Base-by-base conservation (phyloP, 2,888 invertebrate species). In the Caenorhabditis uteleia region DNA sequence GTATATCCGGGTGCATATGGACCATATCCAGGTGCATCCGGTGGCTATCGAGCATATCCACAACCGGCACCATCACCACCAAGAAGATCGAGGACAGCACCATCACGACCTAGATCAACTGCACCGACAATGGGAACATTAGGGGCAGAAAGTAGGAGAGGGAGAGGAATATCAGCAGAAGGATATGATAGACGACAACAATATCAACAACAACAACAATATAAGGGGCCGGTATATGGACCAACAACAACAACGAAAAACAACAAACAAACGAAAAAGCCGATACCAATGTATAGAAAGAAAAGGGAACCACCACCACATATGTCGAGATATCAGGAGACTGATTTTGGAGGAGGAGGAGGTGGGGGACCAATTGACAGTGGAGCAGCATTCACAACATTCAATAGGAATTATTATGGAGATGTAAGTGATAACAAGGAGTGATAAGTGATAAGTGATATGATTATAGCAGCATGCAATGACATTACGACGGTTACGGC, bases 11-110 rank as follows among this genome's bases (percentile, higher is more conserved):
- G 73, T 6, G 73, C 73, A 20, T 73, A 73, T 55, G 73, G 69
- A 16, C 66, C 73, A 7, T 69, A 71, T 53, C 64, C 65, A 16
- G 67, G 69, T 5, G 68, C 65, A 5, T 69, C 71, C 0, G 64
- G 65, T 18, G 74, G 70, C 53, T 77, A 77, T 59, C 68, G 74
- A 16, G 62, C 74, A 20, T 77, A 75, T 45, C 77, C 77, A 2
- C 77, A 77, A 58, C 77, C 77, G 8, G 68, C 69, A 31, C 74
- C 62, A 61, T 68, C 66, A 42, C 75, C 76, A 10, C 77, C 73
- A 1, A 36, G 76, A 40, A 26, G 77, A 31, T 75, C 76, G 18
- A 68, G 77, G 43, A 77, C 77, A 31, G 76, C 76, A 12, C 76
- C 77, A 3, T 62, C 70, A 29, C 60, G 75, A 48, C 69, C 70